Percentiles rank a stretch among this genome's conserved stretches.
Evolutionary conservation across 2,113 vertebrate genomes (phyloP).

Genomic region (Otolemur garnettii): DNA sequence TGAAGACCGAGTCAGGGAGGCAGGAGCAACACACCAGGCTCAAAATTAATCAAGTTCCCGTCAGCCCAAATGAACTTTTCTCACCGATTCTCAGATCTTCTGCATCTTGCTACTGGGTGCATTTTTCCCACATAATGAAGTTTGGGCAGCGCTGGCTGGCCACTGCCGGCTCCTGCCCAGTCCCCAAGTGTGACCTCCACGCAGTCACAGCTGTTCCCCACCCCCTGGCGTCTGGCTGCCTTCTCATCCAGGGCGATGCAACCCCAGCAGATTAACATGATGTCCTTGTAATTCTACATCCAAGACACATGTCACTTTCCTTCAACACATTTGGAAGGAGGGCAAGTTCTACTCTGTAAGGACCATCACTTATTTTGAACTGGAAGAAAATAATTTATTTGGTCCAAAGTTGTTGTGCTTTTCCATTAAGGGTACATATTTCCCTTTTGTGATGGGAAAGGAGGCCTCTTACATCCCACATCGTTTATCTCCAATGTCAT

Average conservation of each 20-base stretch:
- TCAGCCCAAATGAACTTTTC: slow-evolving; percentile 80
- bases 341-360: slow-evolving; percentile 88
- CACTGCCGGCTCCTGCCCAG: slow-evolving; percentile 58
- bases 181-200: slow-evolving; percentile 66
- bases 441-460: slow-evolving; percentile 66
- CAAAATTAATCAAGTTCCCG: slow-evolving; percentile 71
- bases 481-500: not conserved
- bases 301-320: slow-evolving; percentile 83
- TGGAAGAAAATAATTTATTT: slow-evolving; percentile 88
- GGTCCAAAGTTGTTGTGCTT: slow-evolving; percentile 79
- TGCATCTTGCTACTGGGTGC: slow-evolving; percentile 52
- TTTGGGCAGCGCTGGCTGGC: slow-evolving; percentile 13
- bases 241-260: slow-evolving; percentile 63
- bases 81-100: slow-evolving; percentile 80
- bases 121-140: slow-evolving; percentile 77
- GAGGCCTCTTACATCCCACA: not conserved
- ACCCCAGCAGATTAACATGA: slow-evolving; percentile 86
- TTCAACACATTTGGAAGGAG: slow-evolving; percentile 87
- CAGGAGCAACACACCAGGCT: slow-evolving; percentile 58
- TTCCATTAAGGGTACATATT: slow-evolving; percentile 76
- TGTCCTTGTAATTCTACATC: slow-evolving; percentile 84
- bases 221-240: slow-evolving; percentile 74
- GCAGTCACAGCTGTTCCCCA: slow-evolving; percentile 72
- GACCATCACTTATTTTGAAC: slow-evolving; percentile 88
- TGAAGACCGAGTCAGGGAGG: slow-evolving; percentile 46